phyloP scores from a whole-genome alignment of 2,888 invertebrate species.

The Chorisops tibialis region DNA sequence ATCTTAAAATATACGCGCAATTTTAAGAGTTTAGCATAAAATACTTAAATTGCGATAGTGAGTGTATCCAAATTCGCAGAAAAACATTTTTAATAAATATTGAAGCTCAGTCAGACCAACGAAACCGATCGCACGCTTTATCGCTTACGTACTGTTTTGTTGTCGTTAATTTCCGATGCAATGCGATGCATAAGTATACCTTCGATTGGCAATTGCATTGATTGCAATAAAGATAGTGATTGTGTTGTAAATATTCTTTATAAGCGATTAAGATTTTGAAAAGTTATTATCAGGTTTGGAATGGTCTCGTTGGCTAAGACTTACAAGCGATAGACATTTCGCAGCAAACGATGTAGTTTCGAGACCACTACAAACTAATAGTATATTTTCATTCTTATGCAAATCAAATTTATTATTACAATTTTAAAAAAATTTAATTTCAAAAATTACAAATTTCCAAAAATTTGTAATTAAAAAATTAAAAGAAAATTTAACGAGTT shows the following conservation, averaged over 20 bases:
- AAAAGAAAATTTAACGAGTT: too few species aligned
- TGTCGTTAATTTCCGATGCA: background rate
- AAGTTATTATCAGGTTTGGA: slow-evolving; percentile 51
- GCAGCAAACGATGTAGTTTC: slow-evolving; percentile 44
- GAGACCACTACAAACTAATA: slow-evolving; percentile 53
- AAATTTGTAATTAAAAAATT: background rate
- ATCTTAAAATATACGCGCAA: too few species aligned
- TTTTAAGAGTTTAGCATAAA: too few species aligned
- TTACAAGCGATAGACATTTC: background rate
- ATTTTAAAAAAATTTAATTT: background rate
- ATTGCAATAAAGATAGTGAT: background rate
- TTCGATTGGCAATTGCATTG: background rate
- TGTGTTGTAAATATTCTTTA: background rate
- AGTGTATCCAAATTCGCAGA: too few species aligned
- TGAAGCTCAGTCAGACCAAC: too few species aligned
- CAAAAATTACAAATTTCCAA: background rate
- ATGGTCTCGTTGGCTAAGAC: slow-evolving; percentile 53
- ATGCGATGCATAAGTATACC: background rate
- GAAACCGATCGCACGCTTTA: too few species aligned
- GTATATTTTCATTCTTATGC: slow-evolving; percentile 45
- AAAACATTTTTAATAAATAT: too few species aligned
- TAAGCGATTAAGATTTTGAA: slow-evolving; percentile 8
- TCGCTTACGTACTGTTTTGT: too few species aligned
- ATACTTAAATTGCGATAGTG: too few species aligned
- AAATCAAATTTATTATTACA: slow-evolving; percentile 40